Evolutionary conservation across 2,113 vertebrate genomes (phyloP).

Genomic region (Antechinus flavipes): DNA sequence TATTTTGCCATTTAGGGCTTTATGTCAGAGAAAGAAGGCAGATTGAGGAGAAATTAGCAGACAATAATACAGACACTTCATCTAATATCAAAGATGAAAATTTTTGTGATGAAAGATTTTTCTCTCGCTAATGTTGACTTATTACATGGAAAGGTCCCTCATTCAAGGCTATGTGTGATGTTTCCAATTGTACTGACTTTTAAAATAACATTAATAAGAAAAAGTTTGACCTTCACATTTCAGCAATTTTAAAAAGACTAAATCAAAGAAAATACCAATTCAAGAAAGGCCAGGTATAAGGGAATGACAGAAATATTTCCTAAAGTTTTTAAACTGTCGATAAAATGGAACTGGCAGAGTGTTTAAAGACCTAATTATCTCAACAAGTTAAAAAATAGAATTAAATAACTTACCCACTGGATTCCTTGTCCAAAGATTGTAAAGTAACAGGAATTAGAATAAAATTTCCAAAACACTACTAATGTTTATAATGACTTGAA

Average conservation of each 20-base stretch:
- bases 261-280: conserved; percentile 52
- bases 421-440: not conserved
- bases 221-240: conserved; percentile 74
- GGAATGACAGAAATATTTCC: not conserved
- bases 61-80: not conserved
- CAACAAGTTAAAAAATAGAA: not conserved
- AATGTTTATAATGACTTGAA: not conserved
- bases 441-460: not conserved
- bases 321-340: not conserved
- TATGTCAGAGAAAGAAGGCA: conserved; percentile 1
- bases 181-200: conserved; percentile 61
- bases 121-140: conserved; percentile 42
- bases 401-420: not conserved
- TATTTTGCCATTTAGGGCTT: conserved; percentile 58
- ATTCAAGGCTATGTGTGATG: conserved; percentile 24
- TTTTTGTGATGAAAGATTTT: not conserved
- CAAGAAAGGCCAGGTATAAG: conserved; percentile 25
- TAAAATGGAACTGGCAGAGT: not conserved
- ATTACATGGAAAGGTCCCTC: conserved; percentile 1
- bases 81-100: not conserved
- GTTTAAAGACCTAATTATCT: not conserved
- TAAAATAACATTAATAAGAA: conserved; percentile 69
- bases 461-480: not conserved
- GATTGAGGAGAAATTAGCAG: not conserved
- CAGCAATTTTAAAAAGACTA: conserved; percentile 59